phyloP scores from a whole-genome alignment of 2,113 vertebrate genomes.

The Oryzias javanicus region DNA sequence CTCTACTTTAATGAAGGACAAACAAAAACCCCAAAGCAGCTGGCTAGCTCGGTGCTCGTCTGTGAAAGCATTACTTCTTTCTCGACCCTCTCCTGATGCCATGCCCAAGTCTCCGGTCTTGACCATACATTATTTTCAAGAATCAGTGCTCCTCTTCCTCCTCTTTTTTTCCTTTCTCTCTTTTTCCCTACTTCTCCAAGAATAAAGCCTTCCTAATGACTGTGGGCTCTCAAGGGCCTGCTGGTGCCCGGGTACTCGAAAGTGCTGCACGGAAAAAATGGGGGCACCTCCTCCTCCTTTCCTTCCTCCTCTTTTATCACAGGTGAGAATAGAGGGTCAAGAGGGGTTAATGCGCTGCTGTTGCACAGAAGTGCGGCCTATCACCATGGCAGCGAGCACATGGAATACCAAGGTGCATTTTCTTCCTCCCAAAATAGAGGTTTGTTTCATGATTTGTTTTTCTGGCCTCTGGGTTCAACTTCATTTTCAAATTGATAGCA shows the following conservation, averaged over 20 bases:
- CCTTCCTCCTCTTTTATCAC: slow-evolving; percentile 77
- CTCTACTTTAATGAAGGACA: slow-evolving; percentile 63
- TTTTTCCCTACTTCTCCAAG: slow-evolving; percentile 61
- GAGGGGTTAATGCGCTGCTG: slow-evolving; percentile 78
- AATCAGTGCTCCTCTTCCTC: slow-evolving; percentile 64
- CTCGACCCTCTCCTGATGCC: slow-evolving; percentile 63
- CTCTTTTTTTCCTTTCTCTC: slow-evolving; percentile 48
- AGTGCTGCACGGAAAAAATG: slow-evolving; percentile 57
- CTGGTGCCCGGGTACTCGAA: slow-evolving; percentile 79
- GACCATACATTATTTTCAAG: slow-evolving; percentile 70
- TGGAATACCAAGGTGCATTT: slow-evolving; percentile 57
- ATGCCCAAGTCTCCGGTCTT: slow-evolving; percentile 66
- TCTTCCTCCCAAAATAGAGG: slow-evolving; percentile 47
- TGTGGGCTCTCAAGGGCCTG: slow-evolving; percentile 75
- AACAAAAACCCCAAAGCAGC: slow-evolving; percentile 70
- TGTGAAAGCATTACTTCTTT: slow-evolving; percentile 56
- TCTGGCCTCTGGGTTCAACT: slow-evolving; percentile 58
- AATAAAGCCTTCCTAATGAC: slow-evolving; percentile 85
- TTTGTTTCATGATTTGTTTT: slow-evolving; percentile 60
- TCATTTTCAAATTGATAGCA: slow-evolving; percentile 51
- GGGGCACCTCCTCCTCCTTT: slow-evolving; percentile 72
- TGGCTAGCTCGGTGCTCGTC: slow-evolving; percentile 57
- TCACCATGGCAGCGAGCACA: slow-evolving; percentile 70
- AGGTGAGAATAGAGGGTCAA: slow-evolving; percentile 79
- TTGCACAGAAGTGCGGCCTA: slow-evolving; percentile 68